Conservation (phyloP, 2,888 invertebrate species). For the Leucophenga montana region DNA sequence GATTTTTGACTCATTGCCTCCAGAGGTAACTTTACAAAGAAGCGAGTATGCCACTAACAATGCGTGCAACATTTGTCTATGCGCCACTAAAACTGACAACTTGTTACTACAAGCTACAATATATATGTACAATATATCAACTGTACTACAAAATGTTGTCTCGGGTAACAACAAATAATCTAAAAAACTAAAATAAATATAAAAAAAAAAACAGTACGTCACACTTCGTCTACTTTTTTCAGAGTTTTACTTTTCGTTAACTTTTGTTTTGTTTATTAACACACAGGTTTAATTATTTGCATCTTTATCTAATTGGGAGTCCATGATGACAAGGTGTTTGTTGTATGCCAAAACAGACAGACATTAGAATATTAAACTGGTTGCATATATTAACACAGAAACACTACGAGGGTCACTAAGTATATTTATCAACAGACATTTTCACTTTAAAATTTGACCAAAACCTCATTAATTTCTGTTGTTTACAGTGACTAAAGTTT, state of each 20-base stretch:
- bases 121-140: conserved; percentile 16
- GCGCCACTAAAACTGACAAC: not conserved
- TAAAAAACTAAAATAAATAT: conserved; percentile 50
- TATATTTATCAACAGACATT: too few relatives aligned
- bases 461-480: too few relatives aligned
- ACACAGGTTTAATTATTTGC: conserved; percentile 48
- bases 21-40: conserved; percentile 9
- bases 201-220: conserved; percentile 40
- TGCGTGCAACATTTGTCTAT: conserved; percentile 1
- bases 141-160: conserved; percentile 15
- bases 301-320: conserved; percentile 36
- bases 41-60: conserved; percentile 37
- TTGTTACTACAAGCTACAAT: not conserved
- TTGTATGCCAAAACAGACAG: not conserved
- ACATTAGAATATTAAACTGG: too few relatives aligned
- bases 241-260: conserved; percentile 45
- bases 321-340: not conserved
- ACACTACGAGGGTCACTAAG: too few relatives aligned
- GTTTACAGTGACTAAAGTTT: too few relatives aligned
- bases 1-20: conserved; percentile 59
- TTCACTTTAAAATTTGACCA: too few relatives aligned
- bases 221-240: conserved; percentile 55
- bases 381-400: too few relatives aligned
- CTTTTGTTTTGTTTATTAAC: conserved; percentile 39
- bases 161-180: conserved; percentile 31